Percentiles rank a stretch among this genome's conserved stretches.
Evolutionary conservation across 2,113 vertebrate genomes (phyloP).

Genomic region (Rhadina sibilatrix): DNA sequence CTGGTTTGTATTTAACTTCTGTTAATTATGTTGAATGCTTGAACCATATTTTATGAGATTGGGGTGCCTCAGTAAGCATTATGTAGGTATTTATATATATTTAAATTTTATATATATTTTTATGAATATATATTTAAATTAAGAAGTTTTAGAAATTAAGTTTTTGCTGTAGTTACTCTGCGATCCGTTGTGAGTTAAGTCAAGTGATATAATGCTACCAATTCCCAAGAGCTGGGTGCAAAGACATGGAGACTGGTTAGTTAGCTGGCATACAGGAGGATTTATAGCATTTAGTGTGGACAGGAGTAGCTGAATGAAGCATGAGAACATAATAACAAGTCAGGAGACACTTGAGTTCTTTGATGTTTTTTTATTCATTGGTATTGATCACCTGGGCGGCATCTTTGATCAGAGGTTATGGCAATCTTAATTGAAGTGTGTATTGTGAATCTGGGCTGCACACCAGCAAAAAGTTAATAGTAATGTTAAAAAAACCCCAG

Average conservation of each 20-base stretch:
- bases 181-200: background rate
- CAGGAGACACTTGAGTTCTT: background rate
- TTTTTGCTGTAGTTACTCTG: background rate
- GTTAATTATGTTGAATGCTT: background rate
- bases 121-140: background rate
- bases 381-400: background rate
- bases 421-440: background rate
- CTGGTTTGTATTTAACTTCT: background rate
- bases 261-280: background rate
- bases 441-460: background rate
- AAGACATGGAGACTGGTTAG: background rate
- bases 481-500: background rate
- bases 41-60: background rate
- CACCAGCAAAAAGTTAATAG: background rate
- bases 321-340: background rate
- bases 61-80: background rate
- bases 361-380: background rate
- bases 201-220: background rate
- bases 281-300: slow-evolving; percentile 9
- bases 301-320: background rate
- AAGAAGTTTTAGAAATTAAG: background rate
- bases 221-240: background rate
- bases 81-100: background rate
- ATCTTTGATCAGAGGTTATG: background rate
- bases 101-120: background rate